A percentile compares a stretch with the other conserved stretches of the same genome.
These are phyloP conservation scores for Prenolepis imparis DNA, from an alignment of 2,888 invertebrate species.

Conservation along the genomic window DNA sequence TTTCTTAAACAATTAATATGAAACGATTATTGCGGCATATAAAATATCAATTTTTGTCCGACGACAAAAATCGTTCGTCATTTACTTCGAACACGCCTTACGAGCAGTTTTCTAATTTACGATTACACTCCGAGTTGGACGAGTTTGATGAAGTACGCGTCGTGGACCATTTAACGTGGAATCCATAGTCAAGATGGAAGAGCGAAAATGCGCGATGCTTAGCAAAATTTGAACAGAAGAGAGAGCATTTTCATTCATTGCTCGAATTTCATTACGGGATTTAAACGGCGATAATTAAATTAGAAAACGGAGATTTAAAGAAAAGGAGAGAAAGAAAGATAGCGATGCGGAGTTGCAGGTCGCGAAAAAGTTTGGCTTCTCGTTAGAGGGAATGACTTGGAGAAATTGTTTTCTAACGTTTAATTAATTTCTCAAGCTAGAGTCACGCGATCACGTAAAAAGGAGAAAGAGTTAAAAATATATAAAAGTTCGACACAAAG, in stretches of 20 bases:
- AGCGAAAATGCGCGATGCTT: neutral
- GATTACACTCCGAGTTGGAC: slow-evolving; percentile 11
- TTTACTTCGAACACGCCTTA: neutral
- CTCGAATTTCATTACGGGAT: neutral
- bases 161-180: neutral
- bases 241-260: neutral
- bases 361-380: neutral
- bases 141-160: slow-evolving; percentile 12
- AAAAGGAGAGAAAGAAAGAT: neutral
- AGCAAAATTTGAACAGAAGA: neutral
- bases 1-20: neutral
- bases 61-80: neutral
- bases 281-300: slow-evolving; percentile 19
- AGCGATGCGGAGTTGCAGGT: neutral
- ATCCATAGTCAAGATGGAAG: neutral
- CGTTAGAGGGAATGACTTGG: neutral
- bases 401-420: neutral
- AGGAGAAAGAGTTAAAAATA: neutral
- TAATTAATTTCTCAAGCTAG: neutral
- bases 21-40: neutral
- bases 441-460: neutral
- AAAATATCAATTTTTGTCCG: slow-evolving; percentile 4
- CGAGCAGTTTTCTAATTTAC: slow-evolving; percentile 20
- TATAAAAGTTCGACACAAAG: neutral
- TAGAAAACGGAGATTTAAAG: neutral